phyloP scores from a whole-genome alignment of 1,140 invertebrate species.

The Brachionus rotundiformis region DNA sequence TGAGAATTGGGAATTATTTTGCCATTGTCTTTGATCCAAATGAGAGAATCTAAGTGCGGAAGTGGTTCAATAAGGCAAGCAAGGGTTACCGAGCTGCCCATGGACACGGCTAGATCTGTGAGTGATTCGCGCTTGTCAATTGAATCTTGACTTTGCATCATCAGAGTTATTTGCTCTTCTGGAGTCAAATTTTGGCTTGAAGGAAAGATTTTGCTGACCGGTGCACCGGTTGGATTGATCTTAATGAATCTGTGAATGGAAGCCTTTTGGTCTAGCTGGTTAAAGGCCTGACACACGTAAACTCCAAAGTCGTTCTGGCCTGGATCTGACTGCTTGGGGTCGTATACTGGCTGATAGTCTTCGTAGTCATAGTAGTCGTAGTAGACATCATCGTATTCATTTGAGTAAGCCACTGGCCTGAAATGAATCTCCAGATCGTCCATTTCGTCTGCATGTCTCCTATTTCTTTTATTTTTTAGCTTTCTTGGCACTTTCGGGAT shows the following conservation, averaged over 20 bases:
- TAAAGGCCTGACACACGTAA: constrained; percentile 30
- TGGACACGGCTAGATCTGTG: background rate
- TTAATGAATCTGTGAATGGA: constrained; percentile 11
- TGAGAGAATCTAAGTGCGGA: background rate
- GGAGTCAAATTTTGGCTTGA: background rate
- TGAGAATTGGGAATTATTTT: constrained; percentile 41
- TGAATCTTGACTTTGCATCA: constrained; percentile 19
- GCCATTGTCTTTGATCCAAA: constrained; percentile 51
- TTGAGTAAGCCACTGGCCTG: background rate
- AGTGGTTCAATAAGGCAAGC: constrained; percentile 30
- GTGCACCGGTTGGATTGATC: constrained; percentile 9
- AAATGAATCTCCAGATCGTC: background rate
- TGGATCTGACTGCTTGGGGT: background rate
- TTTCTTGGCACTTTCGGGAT: background rate
- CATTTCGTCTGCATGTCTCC: background rate
- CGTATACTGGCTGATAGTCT: background rate
- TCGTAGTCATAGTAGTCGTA: background rate
- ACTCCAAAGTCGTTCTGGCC: constrained; percentile 34
- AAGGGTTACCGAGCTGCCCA: constrained; percentile 24
- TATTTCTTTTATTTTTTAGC: background rate
- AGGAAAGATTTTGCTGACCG: background rate
- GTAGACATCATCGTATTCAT: background rate
- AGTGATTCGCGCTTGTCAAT: background rate
- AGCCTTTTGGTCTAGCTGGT: background rate
- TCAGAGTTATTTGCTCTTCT: constrained; percentile 1